Conservation (phyloP, 2,113 vertebrate species). For the Leuciscus idus region DNA sequence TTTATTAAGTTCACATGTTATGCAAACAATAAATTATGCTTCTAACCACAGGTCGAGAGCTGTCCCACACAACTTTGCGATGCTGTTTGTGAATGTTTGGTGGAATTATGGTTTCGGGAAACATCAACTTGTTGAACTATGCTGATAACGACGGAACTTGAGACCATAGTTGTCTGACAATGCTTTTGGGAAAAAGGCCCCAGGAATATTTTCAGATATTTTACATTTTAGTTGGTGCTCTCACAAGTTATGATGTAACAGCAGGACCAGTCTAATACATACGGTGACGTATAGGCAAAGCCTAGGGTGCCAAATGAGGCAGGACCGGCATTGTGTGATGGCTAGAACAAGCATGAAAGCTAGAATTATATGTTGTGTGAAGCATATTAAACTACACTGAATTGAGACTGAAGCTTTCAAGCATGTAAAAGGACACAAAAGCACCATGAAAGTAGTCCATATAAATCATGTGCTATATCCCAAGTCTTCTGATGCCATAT, state of each 20-base stretch:
- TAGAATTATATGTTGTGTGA: constrained; percentile 4
- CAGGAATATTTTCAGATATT: neutral
- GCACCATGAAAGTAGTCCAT: neutral
- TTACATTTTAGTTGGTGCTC: neutral
- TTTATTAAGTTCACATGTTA: no score
- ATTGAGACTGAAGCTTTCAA: neutral
- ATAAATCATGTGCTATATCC: neutral
- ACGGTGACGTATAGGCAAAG: neutral
- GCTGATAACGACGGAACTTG: no score
- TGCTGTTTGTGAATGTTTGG: no score
- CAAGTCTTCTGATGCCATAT: neutral
- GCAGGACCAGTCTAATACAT: neutral
- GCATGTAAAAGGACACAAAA: neutral
- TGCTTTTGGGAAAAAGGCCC: no score
- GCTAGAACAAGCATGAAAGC: neutral
- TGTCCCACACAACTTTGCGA: no score
- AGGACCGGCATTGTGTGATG: neutral
- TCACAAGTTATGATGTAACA: neutral
- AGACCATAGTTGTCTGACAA: no score
- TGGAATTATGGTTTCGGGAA: no score
- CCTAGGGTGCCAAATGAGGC: neutral
- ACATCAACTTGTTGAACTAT: no score
- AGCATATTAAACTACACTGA: neutral
- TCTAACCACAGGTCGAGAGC: no score
- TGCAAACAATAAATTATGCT: no score